Conservation (phyloP, 2,888 invertebrate species). For the Cryptocephalus primarius region DNA sequence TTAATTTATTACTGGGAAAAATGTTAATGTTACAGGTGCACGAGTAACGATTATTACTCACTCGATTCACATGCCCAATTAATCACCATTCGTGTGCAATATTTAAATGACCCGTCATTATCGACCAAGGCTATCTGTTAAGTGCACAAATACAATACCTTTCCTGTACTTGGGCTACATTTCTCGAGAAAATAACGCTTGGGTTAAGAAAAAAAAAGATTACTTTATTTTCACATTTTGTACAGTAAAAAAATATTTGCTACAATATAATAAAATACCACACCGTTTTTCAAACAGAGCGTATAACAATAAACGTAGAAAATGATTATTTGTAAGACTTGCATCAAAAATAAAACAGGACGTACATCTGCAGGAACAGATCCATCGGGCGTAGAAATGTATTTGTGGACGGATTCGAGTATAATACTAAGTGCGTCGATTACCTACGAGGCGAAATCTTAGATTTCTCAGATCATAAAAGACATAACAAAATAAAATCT, state of each 20-base stretch:
- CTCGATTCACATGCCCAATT: not conserved
- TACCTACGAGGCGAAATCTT: too few relatives aligned
- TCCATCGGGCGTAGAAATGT: too few relatives aligned
- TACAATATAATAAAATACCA: conserved; percentile 6
- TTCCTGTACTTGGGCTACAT: conserved; percentile 20
- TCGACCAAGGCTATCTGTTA: conserved; percentile 1
- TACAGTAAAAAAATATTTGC: conserved; percentile 9
- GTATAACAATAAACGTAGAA: conserved; percentile 3
- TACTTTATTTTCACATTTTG: conserved; percentile 10
- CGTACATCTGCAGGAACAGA: too few relatives aligned
- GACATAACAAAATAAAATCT: too few relatives aligned
- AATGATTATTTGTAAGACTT: conserved; percentile 1
- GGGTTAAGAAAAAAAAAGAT: conserved; percentile 8
- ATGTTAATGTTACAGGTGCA: too few relatives aligned
- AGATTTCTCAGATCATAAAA: too few relatives aligned
- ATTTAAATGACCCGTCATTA: too few relatives aligned
- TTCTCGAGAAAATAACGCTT: conserved; percentile 7
- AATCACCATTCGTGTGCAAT: conserved; percentile 1
- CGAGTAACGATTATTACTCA: too few relatives aligned
- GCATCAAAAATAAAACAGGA: not conserved
- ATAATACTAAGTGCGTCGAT: too few relatives aligned
- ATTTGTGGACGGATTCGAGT: too few relatives aligned
- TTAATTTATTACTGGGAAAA: too few relatives aligned
- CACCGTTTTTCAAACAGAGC: conserved; percentile 9
- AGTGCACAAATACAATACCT: conserved; percentile 11